Conservation (phyloP, 2,888 invertebrate species). For the Deilephila elpenor region DNA sequence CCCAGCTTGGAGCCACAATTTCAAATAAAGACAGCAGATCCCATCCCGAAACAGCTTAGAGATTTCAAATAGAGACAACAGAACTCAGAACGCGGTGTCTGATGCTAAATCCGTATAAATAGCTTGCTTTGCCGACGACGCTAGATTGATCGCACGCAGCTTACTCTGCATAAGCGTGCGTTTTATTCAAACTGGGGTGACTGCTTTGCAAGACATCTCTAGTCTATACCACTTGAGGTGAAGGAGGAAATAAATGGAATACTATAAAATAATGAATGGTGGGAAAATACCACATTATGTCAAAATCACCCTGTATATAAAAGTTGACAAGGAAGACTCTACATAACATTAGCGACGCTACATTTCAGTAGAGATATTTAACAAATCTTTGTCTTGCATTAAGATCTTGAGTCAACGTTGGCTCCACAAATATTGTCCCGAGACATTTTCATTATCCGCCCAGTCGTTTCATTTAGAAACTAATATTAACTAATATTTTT, state of each 20-base stretch:
- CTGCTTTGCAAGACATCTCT: background rate
- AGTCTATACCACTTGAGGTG: too few species aligned
- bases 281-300: background rate
- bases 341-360: background rate
- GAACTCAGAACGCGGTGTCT: background rate
- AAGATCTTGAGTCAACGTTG: constrained; percentile 8
- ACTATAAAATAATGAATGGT: too few species aligned
- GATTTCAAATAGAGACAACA: background rate
- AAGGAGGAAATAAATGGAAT: too few species aligned
- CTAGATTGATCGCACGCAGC: background rate
- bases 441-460: background rate
- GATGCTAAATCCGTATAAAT: background rate
- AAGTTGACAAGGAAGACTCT: background rate
- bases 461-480: constrained; percentile 14
- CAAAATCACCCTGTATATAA: background rate
- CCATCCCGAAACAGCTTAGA: background rate
- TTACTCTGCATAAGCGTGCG: background rate
- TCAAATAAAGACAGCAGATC: background rate
- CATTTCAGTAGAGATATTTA: background rate
- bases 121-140: background rate
- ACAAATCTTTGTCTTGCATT: constrained; percentile 6
- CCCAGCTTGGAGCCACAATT: background rate
- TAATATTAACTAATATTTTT: background rate
- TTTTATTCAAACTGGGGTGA: background rate
- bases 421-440: background rate